A percentile compares a stretch with the other conserved stretches of the same genome.
These are phyloP conservation scores for Colius striatus DNA, from an alignment of 2,113 vertebrate genomes.

Conservation along the genomic window DNA sequence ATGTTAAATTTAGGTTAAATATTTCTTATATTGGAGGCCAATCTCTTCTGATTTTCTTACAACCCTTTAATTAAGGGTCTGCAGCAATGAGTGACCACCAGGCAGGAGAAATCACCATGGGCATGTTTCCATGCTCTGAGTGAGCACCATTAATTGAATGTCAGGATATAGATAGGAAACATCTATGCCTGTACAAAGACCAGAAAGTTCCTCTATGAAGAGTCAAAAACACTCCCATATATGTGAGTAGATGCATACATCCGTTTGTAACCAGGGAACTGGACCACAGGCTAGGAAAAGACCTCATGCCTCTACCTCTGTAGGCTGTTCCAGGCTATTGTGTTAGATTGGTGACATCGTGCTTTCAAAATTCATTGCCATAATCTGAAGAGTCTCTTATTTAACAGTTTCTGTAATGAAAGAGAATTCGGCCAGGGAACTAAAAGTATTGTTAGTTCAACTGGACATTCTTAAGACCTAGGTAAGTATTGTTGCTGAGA, in stretches of 20 bases:
- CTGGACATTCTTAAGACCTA: not conserved
- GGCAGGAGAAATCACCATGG: not conserved
- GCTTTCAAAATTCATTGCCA: not conserved
- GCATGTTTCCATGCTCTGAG: not conserved
- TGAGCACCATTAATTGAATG: not conserved
- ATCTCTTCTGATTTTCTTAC: not conserved
- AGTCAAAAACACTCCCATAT: not conserved
- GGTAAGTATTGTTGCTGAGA: not conserved
- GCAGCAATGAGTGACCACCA: not conserved
- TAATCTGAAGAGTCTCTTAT: not conserved
- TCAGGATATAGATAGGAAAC: not conserved
- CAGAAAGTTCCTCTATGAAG: not conserved
- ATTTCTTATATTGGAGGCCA: not conserved
- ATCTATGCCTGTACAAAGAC: not conserved
- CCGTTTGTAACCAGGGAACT: not conserved
- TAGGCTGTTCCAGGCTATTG: not conserved
- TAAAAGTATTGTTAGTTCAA: not conserved
- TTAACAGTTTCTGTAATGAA: not conserved
- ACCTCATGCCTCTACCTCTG: not conserved
- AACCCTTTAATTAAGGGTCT: not conserved
- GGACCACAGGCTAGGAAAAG: not conserved
- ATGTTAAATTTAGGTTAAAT: not conserved
- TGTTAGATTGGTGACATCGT: not conserved
- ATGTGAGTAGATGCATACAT: not conserved
- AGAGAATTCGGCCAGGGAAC: not conserved